Percentiles rank a stretch among this genome's conserved stretches.
phyloP scores from a whole-genome alignment of 2,113 vertebrate genomes.

The Montifringilla adamsi region DNA sequence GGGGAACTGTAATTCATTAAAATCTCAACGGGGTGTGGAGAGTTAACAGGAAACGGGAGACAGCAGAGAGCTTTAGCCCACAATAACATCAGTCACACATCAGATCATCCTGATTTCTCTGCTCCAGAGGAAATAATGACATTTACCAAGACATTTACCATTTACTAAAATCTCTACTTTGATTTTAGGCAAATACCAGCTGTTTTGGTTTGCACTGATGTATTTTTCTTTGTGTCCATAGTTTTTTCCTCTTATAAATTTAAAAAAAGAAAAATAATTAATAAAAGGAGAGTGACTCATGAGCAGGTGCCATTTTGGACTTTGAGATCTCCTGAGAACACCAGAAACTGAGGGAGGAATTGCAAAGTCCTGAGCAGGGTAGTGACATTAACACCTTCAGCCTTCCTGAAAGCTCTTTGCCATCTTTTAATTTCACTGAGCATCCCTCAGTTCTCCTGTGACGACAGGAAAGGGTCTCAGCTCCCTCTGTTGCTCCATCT shows the following conservation, averaged over 20 bases:
- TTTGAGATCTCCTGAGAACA: not conserved
- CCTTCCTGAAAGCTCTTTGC: not conserved
- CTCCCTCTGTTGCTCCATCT: not conserved
- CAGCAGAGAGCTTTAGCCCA: not conserved
- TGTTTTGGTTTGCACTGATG: not conserved
- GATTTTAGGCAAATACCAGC: not conserved
- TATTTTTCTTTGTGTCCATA: not conserved
- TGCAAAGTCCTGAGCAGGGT: not conserved
- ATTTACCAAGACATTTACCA: not conserved
- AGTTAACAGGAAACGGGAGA: not conserved
- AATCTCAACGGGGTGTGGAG: not conserved
- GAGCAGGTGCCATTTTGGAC: not conserved
- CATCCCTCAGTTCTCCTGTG: not conserved
- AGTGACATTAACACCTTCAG: rapidly evolving
- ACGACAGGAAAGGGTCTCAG: not conserved
- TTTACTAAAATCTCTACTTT: not conserved
- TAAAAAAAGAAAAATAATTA: not conserved
- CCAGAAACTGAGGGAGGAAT: not conserved
- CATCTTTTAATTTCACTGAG: not conserved
- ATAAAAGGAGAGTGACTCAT: not conserved
- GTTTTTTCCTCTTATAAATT: rapidly evolving
- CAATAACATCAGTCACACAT: not conserved
- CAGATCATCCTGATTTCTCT: not conserved
- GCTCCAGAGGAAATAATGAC: not conserved
- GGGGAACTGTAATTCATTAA: not conserved